Evolutionary conservation across 2,888 invertebrate genomes (phyloP).

Genomic region (Synanthedon vespiformis): DNA sequence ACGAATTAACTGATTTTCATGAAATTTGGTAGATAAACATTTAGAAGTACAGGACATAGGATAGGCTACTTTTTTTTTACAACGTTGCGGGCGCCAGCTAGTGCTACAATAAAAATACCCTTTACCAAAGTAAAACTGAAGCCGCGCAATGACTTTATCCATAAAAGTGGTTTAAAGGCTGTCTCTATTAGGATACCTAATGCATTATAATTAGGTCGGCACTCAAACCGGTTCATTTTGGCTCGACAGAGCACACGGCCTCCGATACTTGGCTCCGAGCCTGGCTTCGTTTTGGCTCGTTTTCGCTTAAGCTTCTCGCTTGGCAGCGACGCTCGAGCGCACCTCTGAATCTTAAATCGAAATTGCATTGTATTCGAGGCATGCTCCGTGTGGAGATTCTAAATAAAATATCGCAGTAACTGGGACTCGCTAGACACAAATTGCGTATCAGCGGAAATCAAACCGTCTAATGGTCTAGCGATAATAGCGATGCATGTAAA

Average conservation of each 20-base stretch:
- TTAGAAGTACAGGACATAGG: no score
- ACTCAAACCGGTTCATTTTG: neutral
- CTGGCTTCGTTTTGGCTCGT: neutral
- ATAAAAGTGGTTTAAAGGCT: neutral
- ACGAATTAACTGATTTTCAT: no score
- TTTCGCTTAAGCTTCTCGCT: neutral
- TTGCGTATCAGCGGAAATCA: neutral
- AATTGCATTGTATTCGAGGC: conserved; percentile 9
- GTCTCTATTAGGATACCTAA: neutral
- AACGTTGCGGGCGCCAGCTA: no score
- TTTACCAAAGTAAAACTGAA: no score
- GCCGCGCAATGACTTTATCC: neutral
- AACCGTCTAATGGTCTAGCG: neutral
- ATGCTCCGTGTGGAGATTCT: neutral
- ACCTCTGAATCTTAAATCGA: conserved; percentile 18
- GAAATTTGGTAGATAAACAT: no score
- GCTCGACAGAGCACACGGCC: neutral
- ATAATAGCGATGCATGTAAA: no score
- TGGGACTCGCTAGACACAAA: neutral
- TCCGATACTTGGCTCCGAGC: neutral
- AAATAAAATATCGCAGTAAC: neutral
- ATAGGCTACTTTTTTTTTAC: no score
- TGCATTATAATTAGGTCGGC: neutral
- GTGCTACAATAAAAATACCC: no score
- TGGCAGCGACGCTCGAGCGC: conserved; percentile 5